Conservation (phyloP, 2,888 invertebrate species). For the Eurois occulta region DNA sequence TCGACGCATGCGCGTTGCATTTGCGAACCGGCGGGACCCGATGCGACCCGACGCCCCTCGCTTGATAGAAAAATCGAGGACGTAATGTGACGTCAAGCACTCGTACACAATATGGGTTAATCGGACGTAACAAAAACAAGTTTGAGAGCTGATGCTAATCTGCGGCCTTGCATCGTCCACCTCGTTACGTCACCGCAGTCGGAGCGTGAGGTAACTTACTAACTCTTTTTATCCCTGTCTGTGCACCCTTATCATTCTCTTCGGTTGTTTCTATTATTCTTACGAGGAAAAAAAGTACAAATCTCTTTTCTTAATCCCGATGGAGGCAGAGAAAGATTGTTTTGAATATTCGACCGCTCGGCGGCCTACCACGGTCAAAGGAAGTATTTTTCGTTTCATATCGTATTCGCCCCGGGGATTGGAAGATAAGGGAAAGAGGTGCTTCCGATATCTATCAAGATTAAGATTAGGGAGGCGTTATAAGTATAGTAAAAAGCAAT, state of each 20-base stretch:
- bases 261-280: conserved; percentile 74
- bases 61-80: conserved; percentile 89
- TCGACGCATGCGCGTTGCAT: conserved; percentile 86
- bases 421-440: conserved; percentile 53
- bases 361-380: conserved; percentile 62
- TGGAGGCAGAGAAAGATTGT: conserved; percentile 73
- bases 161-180: conserved; percentile 48
- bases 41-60: conserved; percentile 86
- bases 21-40: conserved; percentile 85
- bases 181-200: conserved; percentile 40
- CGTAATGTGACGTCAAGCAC: conserved; percentile 88
- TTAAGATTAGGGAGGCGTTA: conserved; percentile 69
- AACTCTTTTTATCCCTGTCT: conserved; percentile 57
- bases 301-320: conserved; percentile 77
- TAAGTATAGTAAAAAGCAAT: conserved; percentile 52
- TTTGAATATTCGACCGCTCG: conserved; percentile 77
- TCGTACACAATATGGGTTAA: conserved; percentile 87
- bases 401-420: conserved; percentile 66
- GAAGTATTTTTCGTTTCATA: conserved; percentile 73
- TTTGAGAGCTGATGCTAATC: conserved; percentile 71
- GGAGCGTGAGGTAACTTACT: conserved; percentile 62
- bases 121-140: conserved; percentile 86
- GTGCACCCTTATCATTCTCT: conserved; percentile 70
- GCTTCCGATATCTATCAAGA: conserved; percentile 62
- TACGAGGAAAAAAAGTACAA: conserved; percentile 75